Evolutionary conservation across 2,797 vertebrate species (phyloP), one percentile per base, ranked within the genome.

Genomic region (Psittacula echo): DNA sequence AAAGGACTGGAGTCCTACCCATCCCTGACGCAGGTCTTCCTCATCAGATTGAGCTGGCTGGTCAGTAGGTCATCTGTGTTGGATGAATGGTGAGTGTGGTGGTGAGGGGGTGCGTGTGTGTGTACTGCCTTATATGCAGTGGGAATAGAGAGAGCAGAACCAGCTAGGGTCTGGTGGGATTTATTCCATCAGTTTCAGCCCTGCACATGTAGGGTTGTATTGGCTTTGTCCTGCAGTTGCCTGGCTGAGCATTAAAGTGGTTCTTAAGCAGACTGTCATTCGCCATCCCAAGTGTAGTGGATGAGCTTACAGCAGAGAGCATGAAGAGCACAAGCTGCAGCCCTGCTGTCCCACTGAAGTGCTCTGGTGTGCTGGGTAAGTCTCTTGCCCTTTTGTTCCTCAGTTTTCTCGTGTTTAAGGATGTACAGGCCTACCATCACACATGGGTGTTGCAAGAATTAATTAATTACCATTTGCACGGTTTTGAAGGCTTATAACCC

Each of bases 341-440:
- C 39, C 74, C 64, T 0, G 2, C 42, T 77, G 53, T 65, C 58
- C 32, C 0, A 0, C 78, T 81, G 71, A 76, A 58, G 26, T 34
- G 70, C 62, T 86, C 54, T 47, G 67, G 30, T 0, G 0, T 76
- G 56, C 48, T 74, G 74, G 60, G 37, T 30, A 53, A 61, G 37
- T 39, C 85, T 79, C 84, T 74, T 48, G 65, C 87, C 80, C 65
- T 93, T 91, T 82, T 37, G 42, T 68, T 94, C 90, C 64, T 93
- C 4, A 3, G 29, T 47, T 92, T 88, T 77, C 65, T 58, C 20
- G 8, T 89, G 24, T 54, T 92, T 89, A 85, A 93, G 72, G 72
- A 26, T 0, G 1, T 72, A 44, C 45, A 50, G 80, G 26, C 67
- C 65, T 64, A 32, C 50, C 44, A 22, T 70, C 47, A 2, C 47